These are phyloP conservation scores for Lanistes nyassanus DNA, from an alignment of 1,140 invertebrate species.

Conservation along the genomic window DNA sequence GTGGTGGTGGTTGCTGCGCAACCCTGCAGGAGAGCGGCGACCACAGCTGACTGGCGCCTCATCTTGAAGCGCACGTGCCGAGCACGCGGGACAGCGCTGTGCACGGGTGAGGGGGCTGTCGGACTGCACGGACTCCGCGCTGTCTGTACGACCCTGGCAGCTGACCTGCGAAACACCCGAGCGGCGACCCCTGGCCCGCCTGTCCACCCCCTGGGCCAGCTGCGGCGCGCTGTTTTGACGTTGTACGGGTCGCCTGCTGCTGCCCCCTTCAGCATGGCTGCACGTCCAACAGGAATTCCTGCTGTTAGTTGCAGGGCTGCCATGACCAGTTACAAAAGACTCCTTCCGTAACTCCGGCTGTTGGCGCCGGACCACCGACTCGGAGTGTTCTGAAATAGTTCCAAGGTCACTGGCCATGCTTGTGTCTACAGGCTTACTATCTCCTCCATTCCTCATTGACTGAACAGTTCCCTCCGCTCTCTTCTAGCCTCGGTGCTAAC, in stretches of 20 bases:
- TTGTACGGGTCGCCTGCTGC: background rate
- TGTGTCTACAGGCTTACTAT: background rate
- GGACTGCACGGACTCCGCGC: slow-evolving; percentile 13
- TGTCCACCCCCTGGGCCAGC: background rate
- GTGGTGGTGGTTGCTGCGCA: no score
- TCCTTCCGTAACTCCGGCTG: no score
- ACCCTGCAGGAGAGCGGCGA: no score
- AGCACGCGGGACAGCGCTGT: slow-evolving; percentile 13
- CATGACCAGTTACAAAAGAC: no score
- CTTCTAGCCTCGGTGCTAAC: no score
- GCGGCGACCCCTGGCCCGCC: background rate
- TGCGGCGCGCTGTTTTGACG: slow-evolving; percentile 22
- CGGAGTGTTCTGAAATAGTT: background rate
- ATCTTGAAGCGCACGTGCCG: background rate
- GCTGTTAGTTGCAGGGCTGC: no score
- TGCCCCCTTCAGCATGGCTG: no score
- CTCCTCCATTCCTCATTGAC: background rate
- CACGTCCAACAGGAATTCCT: no score
- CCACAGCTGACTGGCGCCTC: background rate
- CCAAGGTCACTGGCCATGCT: background rate
- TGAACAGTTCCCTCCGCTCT: no score
- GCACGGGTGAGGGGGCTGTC: background rate
- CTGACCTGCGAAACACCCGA: background rate
- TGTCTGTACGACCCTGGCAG: background rate
- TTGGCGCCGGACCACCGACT: no score